phyloP scores from a whole-genome alignment of 2,113 vertebrate genomes.

The Grammatotria lemairii region DNA sequence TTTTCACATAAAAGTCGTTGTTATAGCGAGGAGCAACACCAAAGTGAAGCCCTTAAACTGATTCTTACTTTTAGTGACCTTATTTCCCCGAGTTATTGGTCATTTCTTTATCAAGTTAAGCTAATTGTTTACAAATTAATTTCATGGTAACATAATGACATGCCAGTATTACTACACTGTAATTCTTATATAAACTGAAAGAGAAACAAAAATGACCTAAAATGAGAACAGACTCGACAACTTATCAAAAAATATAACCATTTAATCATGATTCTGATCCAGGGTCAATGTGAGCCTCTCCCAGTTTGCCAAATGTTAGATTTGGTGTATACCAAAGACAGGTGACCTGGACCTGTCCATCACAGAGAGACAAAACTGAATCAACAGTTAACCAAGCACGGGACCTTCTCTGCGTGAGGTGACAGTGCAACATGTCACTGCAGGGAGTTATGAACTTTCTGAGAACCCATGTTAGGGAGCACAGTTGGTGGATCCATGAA shows the following conservation, averaged over 20 bases:
- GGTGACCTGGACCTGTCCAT: not conserved
- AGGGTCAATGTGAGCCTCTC: not conserved
- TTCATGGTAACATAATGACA: not conserved
- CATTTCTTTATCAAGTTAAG: fast-evolving
- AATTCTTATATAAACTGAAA: not conserved
- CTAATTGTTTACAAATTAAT: not conserved
- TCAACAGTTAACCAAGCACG: not conserved
- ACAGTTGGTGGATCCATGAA: not conserved
- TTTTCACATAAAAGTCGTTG: not conserved
- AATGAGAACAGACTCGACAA: fast-evolving
- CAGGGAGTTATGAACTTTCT: not conserved
- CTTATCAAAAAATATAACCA: fast-evolving
- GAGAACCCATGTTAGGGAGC: fast-evolving
- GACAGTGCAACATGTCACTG: not conserved
- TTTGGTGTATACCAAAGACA: not conserved
- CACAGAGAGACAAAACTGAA: not conserved
- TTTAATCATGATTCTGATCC: not conserved
- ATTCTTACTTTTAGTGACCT: not conserved
- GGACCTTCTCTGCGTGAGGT: fast-evolving
- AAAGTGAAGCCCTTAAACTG: not conserved
- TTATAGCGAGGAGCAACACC: not conserved
- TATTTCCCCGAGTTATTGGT: not conserved
- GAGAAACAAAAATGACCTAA: not conserved
- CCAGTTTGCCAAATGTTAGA: not conserved
- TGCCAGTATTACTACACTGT: not conserved